A percentile compares a stretch with the other conserved stretches of the same genome.
Evolutionary conservation across 2,797 vertebrate species (phyloP).

Genomic region (Avahi laniger): DNA sequence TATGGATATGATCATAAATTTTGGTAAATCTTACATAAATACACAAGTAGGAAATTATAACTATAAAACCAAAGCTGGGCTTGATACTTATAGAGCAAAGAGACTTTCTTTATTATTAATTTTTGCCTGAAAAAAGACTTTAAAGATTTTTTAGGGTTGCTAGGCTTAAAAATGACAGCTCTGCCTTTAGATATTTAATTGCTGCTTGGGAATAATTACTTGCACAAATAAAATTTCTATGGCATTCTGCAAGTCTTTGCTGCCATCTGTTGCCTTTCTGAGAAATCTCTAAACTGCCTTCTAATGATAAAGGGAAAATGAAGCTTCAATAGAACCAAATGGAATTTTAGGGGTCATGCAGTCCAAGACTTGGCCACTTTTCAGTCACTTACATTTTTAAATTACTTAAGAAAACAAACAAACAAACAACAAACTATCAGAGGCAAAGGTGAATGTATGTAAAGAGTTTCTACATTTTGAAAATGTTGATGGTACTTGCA

Average conservation of each 20-base stretch:
- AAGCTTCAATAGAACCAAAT: background rate
- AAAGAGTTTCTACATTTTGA: background rate
- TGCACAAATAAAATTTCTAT: conserved; percentile 71
- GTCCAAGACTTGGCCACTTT: background rate
- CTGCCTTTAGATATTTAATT: conserved; percentile 81
- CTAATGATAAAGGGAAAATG: background rate
- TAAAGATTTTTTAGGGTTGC: conserved; percentile 69
- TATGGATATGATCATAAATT: background rate
- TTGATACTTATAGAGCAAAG: conserved; percentile 58
- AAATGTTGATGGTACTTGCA: background rate
- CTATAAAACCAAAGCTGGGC: background rate
- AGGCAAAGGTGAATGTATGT: background rate
- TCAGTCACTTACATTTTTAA: background rate
- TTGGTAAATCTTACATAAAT: conserved; percentile 36
- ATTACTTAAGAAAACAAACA: background rate
- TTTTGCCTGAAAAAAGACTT: conserved; percentile 76
- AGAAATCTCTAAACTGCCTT: background rate
- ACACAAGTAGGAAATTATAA: conserved; percentile 69
- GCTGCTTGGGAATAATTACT: conserved; percentile 78
- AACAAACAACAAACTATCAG: background rate
- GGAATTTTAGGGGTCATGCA: background rate
- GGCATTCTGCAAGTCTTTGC: conserved; percentile 74
- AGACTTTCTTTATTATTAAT: conserved; percentile 56
- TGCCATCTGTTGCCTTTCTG: conserved; percentile 82
- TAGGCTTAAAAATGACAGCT: conserved; percentile 77